These are phyloP conservation scores for Meriones unguiculatus DNA, from an alignment of 2,113 vertebrate species.

Conservation along the genomic window DNA sequence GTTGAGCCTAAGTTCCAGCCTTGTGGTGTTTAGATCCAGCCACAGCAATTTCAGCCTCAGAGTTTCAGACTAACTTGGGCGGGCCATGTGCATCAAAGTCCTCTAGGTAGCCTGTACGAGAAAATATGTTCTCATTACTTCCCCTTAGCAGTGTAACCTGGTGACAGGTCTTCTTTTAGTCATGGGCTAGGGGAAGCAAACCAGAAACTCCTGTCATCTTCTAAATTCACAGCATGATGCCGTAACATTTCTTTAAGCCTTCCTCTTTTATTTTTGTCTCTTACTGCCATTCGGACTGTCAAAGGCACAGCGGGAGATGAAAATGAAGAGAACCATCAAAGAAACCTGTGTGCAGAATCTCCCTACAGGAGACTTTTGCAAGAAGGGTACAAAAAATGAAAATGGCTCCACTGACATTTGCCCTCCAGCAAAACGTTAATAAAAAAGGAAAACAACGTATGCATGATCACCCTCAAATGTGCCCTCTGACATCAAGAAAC, in stretches of 20 bases:
- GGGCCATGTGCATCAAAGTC: slow-evolving; percentile 33
- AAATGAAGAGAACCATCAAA: slow-evolving; percentile 84
- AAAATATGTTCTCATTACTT: slow-evolving; percentile 80
- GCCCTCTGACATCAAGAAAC: slow-evolving; percentile 73
- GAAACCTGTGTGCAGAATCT: slow-evolving; percentile 70
- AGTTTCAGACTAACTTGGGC: slow-evolving; percentile 22
- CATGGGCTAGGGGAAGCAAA: slow-evolving; percentile 71
- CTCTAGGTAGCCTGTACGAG: slow-evolving; percentile 40
- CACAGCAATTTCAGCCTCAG: slow-evolving; percentile 41
- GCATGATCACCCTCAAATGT: slow-evolving; percentile 62
- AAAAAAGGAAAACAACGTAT: slow-evolving; percentile 75
- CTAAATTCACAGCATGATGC: slow-evolving; percentile 69
- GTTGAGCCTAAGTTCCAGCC: neutral
- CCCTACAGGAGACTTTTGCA: slow-evolving; percentile 79
- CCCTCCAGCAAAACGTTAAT: slow-evolving; percentile 83
- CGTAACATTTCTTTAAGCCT: slow-evolving; percentile 69
- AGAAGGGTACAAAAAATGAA: slow-evolving; percentile 75
- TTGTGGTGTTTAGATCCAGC: neutral
- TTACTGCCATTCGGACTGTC: slow-evolving; percentile 68
- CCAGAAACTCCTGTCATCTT: slow-evolving; percentile 71
- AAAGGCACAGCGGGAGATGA: slow-evolving; percentile 77
- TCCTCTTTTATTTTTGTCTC: slow-evolving; percentile 78
- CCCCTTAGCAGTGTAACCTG: slow-evolving; percentile 64
- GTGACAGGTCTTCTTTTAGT: slow-evolving; percentile 77
- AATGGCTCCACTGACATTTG: slow-evolving; percentile 81